Percentiles rank a stretch among this genome's conserved stretches.
These are phyloP conservation scores for Phenacoccus solenopsis DNA, from an alignment of 1,140 invertebrate species.

Conservation along the genomic window DNA sequence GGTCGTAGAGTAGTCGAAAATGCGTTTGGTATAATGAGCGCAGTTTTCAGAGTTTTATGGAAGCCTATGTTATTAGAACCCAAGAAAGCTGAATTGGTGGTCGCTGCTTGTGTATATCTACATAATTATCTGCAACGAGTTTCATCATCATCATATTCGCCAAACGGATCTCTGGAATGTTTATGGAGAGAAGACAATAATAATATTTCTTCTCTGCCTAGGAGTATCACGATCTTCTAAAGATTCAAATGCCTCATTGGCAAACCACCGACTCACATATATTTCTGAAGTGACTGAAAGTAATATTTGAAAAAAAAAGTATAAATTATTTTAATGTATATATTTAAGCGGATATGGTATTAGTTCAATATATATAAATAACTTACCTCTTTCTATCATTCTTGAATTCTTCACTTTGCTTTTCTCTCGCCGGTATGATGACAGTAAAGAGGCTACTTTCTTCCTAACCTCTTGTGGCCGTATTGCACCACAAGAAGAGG, in stretches of 20 bases:
- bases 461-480: no score
- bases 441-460: no score
- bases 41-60: conserved; percentile 23
- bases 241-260: conserved; percentile 4
- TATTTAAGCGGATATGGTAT: no score
- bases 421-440: not conserved
- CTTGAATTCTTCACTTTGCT: not conserved
- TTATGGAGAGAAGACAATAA: conserved; percentile 12
- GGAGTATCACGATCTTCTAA: conserved; percentile 5
- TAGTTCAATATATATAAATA: no score
- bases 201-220: conserved; percentile 8
- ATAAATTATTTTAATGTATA: no score
- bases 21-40: conserved; percentile 32
- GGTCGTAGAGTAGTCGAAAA: conserved; percentile 36
- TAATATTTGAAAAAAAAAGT: not conserved
- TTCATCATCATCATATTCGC: not conserved
- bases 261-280: conserved; percentile 6
- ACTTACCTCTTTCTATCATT: not conserved
- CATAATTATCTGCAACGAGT: conserved; percentile 27
- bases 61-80: conserved; percentile 25
- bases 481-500: no score
- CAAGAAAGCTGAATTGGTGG: conserved; percentile 30
- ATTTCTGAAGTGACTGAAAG: not conserved
- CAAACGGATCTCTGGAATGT: not conserved
- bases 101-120: conserved; percentile 26